Conservation (phyloP, 1,140 invertebrate genomes). For the Pseudomyrmex dendroicus region DNA sequence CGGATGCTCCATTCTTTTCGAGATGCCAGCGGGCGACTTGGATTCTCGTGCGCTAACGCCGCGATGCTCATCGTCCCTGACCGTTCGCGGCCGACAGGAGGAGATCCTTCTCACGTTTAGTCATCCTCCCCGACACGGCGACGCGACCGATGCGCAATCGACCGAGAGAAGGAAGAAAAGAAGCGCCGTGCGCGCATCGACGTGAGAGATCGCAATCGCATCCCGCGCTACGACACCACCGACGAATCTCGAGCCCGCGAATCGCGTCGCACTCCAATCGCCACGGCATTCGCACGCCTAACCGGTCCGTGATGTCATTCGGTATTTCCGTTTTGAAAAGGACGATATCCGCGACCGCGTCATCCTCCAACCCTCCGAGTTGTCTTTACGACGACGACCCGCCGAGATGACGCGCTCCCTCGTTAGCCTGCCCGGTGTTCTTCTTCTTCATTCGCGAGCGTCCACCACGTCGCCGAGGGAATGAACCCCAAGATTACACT, state of each 20-base stretch:
- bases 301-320: slow-evolving; percentile 79
- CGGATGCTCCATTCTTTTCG: slow-evolving; percentile 35
- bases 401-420: background rate
- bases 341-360: slow-evolving; percentile 27
- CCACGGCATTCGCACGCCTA: slow-evolving; percentile 30
- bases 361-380: slow-evolving; percentile 49
- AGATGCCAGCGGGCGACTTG: slow-evolving; percentile 14
- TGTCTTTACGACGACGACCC: background rate
- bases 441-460: slow-evolving; percentile 8
- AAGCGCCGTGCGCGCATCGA: slow-evolving; percentile 18
- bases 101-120: slow-evolving; percentile 73
- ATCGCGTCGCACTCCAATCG: slow-evolving; percentile 26
- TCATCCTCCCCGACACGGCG: slow-evolving; percentile 65
- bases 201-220: slow-evolving; percentile 65
- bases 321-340: slow-evolving; percentile 74
- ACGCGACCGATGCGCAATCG: slow-evolving; percentile 38
- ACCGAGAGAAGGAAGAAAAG: slow-evolving; percentile 53
- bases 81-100: slow-evolving; percentile 58
- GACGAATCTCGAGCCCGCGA: slow-evolving; percentile 67
- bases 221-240: slow-evolving; percentile 58
- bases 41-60: slow-evolving; percentile 20
- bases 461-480: slow-evolving; percentile 49
- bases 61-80: slow-evolving; percentile 55
- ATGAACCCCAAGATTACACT: slow-evolving; percentile 55
- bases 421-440: background rate